These are phyloP conservation scores for Camponotus pennsylvanicus DNA, from an alignment of 1,140 invertebrate genomes.

Conservation along the genomic window DNA sequence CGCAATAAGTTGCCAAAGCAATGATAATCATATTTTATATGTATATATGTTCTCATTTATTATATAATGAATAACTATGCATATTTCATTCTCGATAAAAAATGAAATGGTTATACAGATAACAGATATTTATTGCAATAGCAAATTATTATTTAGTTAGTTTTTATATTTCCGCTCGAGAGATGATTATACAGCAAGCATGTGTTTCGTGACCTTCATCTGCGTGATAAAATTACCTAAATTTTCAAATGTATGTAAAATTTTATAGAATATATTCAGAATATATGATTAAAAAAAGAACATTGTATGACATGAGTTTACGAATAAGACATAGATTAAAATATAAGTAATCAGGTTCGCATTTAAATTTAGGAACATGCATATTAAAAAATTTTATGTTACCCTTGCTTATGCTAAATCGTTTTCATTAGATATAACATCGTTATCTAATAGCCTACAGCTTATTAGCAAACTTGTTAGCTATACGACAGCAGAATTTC, in stretches of 20 bases:
- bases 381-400: background rate
- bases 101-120: no score
- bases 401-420: background rate
- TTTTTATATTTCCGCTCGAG: no score
- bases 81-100: no score
- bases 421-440: background rate
- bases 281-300: background rate
- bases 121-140: no score
- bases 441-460: background rate
- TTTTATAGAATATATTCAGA: no score
- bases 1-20: no score
- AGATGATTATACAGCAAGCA: no score
- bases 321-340: background rate
- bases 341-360: background rate
- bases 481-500: background rate
- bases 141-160: no score
- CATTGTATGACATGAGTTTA: background rate
- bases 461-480: background rate
- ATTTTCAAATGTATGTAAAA: background rate
- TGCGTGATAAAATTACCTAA: background rate
- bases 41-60: no score
- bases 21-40: no score
- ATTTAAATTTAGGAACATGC: slow-evolving; percentile 4
- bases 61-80: no score
- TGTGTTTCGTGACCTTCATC: no score